Conservation (phyloP, 2,797 vertebrate species). For the Pipistrellus pygmaeus region DNA sequence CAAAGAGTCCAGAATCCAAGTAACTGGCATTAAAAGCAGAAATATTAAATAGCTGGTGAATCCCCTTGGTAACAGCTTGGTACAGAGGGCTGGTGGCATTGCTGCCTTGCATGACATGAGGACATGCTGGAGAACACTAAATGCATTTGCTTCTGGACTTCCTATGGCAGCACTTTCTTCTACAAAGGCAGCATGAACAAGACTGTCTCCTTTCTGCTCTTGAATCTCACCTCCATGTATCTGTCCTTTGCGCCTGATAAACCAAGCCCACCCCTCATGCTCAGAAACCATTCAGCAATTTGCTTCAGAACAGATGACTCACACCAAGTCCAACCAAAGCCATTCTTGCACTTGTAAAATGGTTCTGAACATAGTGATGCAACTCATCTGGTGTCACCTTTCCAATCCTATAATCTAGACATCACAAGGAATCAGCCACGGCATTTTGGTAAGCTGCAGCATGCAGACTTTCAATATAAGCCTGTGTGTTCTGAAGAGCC, state of each 20-base stretch:
- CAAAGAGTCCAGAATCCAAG: conserved; percentile 97
- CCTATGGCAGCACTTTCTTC: conserved; percentile 90
- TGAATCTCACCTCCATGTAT: conserved; percentile 94
- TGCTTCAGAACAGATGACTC: no score
- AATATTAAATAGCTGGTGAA: conserved; percentile 91
- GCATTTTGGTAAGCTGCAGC: no score
- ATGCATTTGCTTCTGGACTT: conserved; percentile 91
- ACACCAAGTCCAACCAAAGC: no score
- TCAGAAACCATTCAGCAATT: no score
- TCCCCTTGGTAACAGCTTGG: conserved; percentile 91
- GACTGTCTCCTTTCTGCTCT: conserved; percentile 85
- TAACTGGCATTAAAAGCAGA: conserved; percentile 94
- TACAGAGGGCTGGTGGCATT: conserved; percentile 89
- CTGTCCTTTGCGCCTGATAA: conserved; percentile 87
- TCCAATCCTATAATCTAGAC: no score
- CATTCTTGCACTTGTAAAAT: no score
- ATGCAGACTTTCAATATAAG: no score
- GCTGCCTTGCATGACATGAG: conserved; percentile 92
- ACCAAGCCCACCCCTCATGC: conserved; percentile 78
- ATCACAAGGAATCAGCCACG: no score
- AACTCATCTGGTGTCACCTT: no score
- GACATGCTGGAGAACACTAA: conserved; percentile 92
- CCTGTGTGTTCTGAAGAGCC: no score
- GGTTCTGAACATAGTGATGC: no score
- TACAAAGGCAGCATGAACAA: conserved; percentile 94